Conservation (phyloP, 2,113 vertebrate genomes). For the Hypomesus transpacificus region DNA sequence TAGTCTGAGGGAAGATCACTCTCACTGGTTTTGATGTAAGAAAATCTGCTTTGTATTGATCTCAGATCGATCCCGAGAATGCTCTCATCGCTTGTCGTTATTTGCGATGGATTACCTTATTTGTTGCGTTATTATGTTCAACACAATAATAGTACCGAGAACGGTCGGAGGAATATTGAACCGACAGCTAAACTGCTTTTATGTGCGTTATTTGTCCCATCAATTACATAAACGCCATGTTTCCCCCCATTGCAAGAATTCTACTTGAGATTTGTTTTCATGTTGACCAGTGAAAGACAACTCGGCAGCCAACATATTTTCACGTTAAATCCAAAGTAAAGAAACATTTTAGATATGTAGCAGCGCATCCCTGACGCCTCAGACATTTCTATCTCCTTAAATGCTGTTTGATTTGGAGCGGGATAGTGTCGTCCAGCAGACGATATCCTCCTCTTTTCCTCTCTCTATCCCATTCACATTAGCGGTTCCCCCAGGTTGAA, state of each 20-base stretch:
- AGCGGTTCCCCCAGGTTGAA: slow-evolving; percentile 69
- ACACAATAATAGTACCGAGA: slow-evolving; percentile 64
- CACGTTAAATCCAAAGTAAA: no score
- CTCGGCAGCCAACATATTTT: no score
- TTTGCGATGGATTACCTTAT: slow-evolving; percentile 70
- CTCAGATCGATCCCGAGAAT: slow-evolving; percentile 59
- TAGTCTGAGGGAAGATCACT: slow-evolving; percentile 60
- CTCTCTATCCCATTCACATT: slow-evolving; percentile 60
- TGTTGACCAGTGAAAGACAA: no score
- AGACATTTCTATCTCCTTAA: background rate
- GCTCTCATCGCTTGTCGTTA: slow-evolving; percentile 67
- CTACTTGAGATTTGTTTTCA: no score
- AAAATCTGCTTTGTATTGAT: slow-evolving; percentile 73
- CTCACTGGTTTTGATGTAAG: slow-evolving; percentile 72
- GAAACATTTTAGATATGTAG: no score
- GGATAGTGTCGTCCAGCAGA: slow-evolving; percentile 24
- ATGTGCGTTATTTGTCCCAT: slow-evolving; percentile 57
- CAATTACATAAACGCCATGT: slow-evolving; percentile 53
- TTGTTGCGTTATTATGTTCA: slow-evolving; percentile 76
- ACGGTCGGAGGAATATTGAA: slow-evolving; percentile 67
- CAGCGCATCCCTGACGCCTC: background rate
- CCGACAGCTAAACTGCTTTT: slow-evolving; percentile 66
- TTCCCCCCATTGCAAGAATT: slow-evolving; percentile 7
- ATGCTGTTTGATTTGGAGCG: slow-evolving; percentile 60
- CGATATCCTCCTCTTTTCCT: slow-evolving; percentile 43